Percentiles rank a stretch among this genome's conserved stretches.
These are phyloP conservation scores for Pantherophis vulpinus DNA, from an alignment of 2,797 vertebrate genomes.

Conservation along the genomic window DNA sequence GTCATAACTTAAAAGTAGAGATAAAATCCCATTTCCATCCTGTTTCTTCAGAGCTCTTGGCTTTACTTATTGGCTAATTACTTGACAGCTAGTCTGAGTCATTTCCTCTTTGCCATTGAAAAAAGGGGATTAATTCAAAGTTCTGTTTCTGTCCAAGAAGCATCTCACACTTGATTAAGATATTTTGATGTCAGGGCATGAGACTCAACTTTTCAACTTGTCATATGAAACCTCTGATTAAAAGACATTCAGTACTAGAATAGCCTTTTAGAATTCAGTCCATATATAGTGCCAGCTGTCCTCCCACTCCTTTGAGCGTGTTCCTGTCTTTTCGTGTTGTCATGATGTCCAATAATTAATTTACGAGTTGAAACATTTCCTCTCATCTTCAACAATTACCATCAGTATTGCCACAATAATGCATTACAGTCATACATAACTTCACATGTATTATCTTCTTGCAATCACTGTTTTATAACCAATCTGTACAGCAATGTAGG, in stretches of 20 bases:
- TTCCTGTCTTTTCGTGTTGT: not conserved
- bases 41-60: not conserved
- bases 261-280: not conserved
- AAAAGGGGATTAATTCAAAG: constrained; percentile 21
- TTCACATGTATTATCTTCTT: not conserved
- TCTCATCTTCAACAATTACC: not conserved
- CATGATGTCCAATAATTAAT: not conserved
- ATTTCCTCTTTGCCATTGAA: constrained; percentile 43
- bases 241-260: not conserved
- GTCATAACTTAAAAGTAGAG: not conserved
- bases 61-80: constrained; percentile 7
- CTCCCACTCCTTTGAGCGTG: too few species aligned
- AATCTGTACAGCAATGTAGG: not conserved
- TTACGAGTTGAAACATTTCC: not conserved
- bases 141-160: not conserved
- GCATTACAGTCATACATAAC: not conserved
- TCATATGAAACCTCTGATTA: not conserved
- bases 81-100: constrained; percentile 16
- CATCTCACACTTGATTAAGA: accelerated
- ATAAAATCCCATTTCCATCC: not conserved
- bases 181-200: not conserved
- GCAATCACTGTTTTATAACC: not conserved
- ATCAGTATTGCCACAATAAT: not conserved
- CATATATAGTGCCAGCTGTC: not conserved
- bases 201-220: not conserved